Percentiles rank a stretch among this genome's conserved stretches.
Conservation (phyloP, 2,888 invertebrate species). For the Limnephilus rhombicus region DNA sequence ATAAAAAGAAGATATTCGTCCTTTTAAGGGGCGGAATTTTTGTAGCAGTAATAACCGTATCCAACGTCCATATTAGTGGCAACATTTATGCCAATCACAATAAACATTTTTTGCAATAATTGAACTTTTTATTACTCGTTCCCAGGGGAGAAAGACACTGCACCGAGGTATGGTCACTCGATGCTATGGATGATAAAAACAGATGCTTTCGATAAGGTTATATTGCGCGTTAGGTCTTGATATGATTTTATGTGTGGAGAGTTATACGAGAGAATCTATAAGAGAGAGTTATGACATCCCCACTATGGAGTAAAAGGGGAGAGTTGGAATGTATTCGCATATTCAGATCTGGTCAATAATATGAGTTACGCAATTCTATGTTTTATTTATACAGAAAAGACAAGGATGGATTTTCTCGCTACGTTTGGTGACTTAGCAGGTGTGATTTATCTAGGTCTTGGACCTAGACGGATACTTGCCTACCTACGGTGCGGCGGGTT, state of each 20-base stretch:
- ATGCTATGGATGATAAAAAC: neutral
- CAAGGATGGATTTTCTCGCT: too few relatives aligned
- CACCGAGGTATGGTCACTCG: neutral
- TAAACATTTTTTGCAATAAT: neutral
- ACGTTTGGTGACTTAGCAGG: too few relatives aligned
- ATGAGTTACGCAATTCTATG: too few relatives aligned
- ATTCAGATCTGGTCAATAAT: too few relatives aligned
- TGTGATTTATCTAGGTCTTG: too few relatives aligned
- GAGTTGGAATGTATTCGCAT: too few relatives aligned
- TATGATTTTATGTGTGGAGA: neutral
- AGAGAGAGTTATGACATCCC: neutral
- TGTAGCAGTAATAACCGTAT: neutral
- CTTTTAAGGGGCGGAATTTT: neutral
- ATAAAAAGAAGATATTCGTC: neutral
- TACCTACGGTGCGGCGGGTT: too few relatives aligned
- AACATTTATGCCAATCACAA: conserved; percentile 1
- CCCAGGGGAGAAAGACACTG: neutral
- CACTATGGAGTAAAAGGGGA: neutral
- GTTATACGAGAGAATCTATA: neutral
- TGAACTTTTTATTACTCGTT: neutral
- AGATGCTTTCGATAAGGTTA: neutral
- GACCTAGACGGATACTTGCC: too few relatives aligned
- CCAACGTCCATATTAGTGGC: neutral
- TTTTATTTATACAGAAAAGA: too few relatives aligned
- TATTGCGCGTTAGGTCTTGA: neutral